A percentile compares a stretch with the other conserved stretches of the same genome.
phyloP scores from a whole-genome alignment of 2,888 invertebrate species.

The Microchrysa polita region DNA sequence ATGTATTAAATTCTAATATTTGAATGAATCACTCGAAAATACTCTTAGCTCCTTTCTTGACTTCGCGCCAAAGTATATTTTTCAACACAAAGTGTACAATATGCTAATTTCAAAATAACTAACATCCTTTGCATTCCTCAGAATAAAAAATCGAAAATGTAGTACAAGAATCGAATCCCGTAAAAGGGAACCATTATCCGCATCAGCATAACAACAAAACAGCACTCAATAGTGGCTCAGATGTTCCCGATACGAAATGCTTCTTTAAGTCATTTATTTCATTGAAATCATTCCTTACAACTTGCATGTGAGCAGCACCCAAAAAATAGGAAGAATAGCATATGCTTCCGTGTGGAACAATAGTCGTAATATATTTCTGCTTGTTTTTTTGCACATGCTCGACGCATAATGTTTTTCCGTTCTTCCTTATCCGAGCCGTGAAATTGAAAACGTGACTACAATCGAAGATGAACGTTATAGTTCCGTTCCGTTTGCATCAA shows the following conservation, averaged over 20 bases:
- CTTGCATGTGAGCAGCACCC: conserved; percentile 8
- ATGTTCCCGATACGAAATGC: conserved; percentile 49
- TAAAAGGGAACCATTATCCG: too few relatives aligned
- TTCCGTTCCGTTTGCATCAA: conserved; percentile 4
- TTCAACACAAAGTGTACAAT: too few relatives aligned
- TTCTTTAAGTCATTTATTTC: conserved; percentile 50
- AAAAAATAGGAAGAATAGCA: conserved; percentile 41
- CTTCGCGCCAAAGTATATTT: too few relatives aligned
- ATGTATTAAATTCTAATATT: too few relatives aligned
- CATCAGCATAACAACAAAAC: background rate
- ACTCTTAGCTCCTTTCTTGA: too few relatives aligned
- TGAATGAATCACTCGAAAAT: too few relatives aligned
- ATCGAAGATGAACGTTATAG: conserved; percentile 27
- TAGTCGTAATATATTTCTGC: conserved; percentile 20
- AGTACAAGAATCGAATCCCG: too few relatives aligned
- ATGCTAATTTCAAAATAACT: too few relatives aligned
- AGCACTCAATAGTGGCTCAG: conserved; percentile 43
- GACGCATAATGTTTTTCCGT: conserved; percentile 37
- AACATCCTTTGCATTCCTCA: too few relatives aligned
- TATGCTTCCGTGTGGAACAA: conserved; percentile 46
- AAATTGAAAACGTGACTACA: conserved; percentile 51
- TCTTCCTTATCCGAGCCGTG: conserved; percentile 42
- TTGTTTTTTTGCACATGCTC: conserved; percentile 44
- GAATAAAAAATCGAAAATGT: too few relatives aligned
- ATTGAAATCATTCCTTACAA: conserved; percentile 46